Evolutionary conservation across 2,113 vertebrate genomes (phyloP).

Genomic region (Entelurus aequoreus): DNA sequence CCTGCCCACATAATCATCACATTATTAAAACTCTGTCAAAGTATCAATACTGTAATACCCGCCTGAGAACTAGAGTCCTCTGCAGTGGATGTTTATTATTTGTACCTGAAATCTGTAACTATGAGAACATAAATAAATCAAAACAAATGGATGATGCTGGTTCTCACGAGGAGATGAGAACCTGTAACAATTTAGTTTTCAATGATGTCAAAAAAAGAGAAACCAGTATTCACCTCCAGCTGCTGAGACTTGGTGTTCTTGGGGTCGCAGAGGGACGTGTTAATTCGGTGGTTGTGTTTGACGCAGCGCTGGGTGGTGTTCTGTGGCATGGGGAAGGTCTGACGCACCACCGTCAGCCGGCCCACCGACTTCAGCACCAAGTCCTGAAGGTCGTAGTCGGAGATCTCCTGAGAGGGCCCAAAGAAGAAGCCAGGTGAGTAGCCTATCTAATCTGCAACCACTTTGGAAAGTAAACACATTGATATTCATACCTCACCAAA

Average conservation of each 20-base stretch:
- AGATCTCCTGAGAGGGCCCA: conserved; percentile 80
- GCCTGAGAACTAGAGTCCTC: too few species aligned
- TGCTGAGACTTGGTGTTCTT: conserved; percentile 91
- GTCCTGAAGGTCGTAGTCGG: conserved; percentile 89
- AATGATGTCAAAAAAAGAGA: not conserved
- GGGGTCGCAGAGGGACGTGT: conserved; percentile 91
- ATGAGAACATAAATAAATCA: too few species aligned
- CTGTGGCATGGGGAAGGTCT: conserved; percentile 92
- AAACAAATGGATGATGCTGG: too few species aligned
- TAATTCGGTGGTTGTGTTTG: conserved; percentile 94
- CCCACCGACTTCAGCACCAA: conserved; percentile 96
- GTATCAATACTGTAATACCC: too few species aligned
- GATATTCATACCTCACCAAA: conserved; percentile 1
- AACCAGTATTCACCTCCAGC: conserved; percentile 80
- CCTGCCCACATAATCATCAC: too few species aligned
- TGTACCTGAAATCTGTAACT: too few species aligned
- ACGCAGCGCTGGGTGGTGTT: conserved; percentile 92
- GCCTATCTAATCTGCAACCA: not conserved
- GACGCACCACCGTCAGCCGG: conserved; percentile 89
- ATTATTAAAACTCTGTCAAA: too few species aligned
- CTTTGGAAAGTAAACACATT: conserved; percentile 3
- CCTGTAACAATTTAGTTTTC: not conserved
- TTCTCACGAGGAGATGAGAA: too few species aligned
- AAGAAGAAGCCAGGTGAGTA: not conserved
- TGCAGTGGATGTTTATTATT: too few species aligned